These are phyloP conservation scores for Gymnoscopelus braueri DNA, from an alignment of 2,797 vertebrate species.

Conservation along the genomic window DNA sequence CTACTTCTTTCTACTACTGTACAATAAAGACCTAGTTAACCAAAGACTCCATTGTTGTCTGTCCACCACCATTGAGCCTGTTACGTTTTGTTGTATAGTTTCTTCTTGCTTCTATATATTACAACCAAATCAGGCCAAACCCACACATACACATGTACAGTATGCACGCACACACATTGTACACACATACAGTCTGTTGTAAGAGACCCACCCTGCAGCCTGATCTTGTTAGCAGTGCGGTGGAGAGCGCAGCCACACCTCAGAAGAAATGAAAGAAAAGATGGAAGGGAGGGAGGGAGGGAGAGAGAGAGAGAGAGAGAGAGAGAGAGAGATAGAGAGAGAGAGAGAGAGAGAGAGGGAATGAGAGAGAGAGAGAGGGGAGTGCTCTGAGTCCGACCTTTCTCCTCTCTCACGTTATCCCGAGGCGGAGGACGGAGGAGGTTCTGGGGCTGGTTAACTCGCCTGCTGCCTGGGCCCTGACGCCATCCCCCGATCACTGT, in stretches of 20 bases:
- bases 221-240: conserved; percentile 77
- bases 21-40: no score
- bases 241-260: conserved; percentile 73
- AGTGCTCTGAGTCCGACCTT: conserved; percentile 42
- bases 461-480: conserved; percentile 36
- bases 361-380: conserved; percentile 16
- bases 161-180: conserved; percentile 3
- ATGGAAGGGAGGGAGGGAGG: conserved; percentile 34
- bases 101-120: conserved; percentile 60
- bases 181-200: conserved; percentile 62
- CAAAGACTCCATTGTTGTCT: no score
- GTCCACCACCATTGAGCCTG: no score
- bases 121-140: conserved; percentile 52
- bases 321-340: conserved; percentile 16
- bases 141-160: conserved; percentile 35
- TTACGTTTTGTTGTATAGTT: conserved; percentile 50
- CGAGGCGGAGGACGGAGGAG: conserved; percentile 37
- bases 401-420: conserved; percentile 63
- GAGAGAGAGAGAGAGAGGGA: conserved; percentile 18
- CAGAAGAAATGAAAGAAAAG: conserved; percentile 63
- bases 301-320: conserved; percentile 11
- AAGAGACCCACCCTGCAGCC: conserved; percentile 74
- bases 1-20: no score
- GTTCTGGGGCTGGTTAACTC: conserved; percentile 46
- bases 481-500: conserved; percentile 25